Conservation (phyloP, 2,113 vertebrate genomes). For the Paralichthys olivaceus region DNA sequence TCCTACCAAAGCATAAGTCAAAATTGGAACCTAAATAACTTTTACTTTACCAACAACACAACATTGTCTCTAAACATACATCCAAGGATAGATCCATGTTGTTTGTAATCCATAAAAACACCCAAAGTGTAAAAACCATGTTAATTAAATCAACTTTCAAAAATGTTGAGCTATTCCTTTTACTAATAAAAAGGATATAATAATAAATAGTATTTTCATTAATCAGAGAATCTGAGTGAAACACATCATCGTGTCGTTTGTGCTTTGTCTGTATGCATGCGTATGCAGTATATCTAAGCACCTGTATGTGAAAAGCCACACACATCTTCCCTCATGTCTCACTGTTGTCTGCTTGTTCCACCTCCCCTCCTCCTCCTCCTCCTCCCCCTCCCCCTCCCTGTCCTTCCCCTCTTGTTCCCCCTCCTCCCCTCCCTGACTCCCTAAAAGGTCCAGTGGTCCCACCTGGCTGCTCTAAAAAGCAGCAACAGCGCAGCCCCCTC, state of each 20-base stretch:
- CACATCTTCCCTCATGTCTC: conserved; percentile 74
- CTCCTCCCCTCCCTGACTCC: conserved; percentile 81
- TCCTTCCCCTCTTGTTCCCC: conserved; percentile 70
- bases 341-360: conserved; percentile 74
- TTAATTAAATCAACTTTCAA: not conserved
- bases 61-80: too few relatives aligned
- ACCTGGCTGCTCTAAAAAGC: conserved; percentile 98
- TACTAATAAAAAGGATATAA: not conserved
- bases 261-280: conserved; percentile 55
- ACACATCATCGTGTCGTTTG: conserved; percentile 25
- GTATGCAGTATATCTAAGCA: conserved; percentile 13
- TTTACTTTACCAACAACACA: too few relatives aligned
- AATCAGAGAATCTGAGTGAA: not conserved
- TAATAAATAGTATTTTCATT: not conserved
- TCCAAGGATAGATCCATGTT: too few relatives aligned
- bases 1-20: too few relatives aligned
- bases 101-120: too few relatives aligned
- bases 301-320: conserved; percentile 54
- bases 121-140: not conserved
- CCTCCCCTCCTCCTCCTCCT: conserved; percentile 48
- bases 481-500: conserved; percentile 81
- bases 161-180: not conserved
- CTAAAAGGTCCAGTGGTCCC: conserved; percentile 97
- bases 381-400: conserved; percentile 75
- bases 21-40: too few relatives aligned